Evolutionary conservation across 2,113 vertebrate genomes (phyloP), one percentile per base, ranked within the genome.

Genomic region (Tauraco erythrolophus): DNA sequence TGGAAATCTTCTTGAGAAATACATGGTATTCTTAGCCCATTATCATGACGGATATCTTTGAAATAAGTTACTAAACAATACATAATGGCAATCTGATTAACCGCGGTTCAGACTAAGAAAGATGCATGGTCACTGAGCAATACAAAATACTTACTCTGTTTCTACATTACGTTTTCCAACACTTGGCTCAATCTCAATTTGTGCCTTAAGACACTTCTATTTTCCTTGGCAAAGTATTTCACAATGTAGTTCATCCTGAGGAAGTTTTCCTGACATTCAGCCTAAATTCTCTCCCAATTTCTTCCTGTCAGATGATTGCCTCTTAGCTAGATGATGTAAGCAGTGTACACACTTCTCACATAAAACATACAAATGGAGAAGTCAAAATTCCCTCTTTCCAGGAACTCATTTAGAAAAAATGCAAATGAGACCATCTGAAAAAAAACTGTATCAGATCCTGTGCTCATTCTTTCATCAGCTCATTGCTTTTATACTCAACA

Each of bases 221-320:
- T 86, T 95, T 88, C 56, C 51, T 89, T 91, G 81, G 92, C 77
- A 92, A 84, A 93, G 11, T 62, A 56, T 72, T 93, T 64, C 80
- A 89, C 39, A 75, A 76, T 16, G 43, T 39, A 93, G 57, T 21
- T 89, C 39, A 89, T 33, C 3, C 1, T 45, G 23, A 91, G 69
- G 65, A 96, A 89, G 53, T 72, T 93, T 88, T 92, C 57, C 69
- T 95, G 84, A 91, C 61, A 91, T 41, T 78, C 51, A 95, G 60
- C 41, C 90, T 68, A 86, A 90, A 88, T 84, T 83, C 45, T 74
- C 84, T 72, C 31, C 43, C 82, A 76, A 68, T 90, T 90, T 93
- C 75, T 96, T 92, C 92, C 79, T 70, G 62, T 94, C 85, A 93
- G 58, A 85, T 86, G 75, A 88, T 31, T 66, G 58, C 39, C 30